Evolutionary conservation across 2,888 invertebrate genomes (phyloP), one percentile per base, ranked within the genome.

Genomic region (Cheiracanthium punctorium): DNA sequence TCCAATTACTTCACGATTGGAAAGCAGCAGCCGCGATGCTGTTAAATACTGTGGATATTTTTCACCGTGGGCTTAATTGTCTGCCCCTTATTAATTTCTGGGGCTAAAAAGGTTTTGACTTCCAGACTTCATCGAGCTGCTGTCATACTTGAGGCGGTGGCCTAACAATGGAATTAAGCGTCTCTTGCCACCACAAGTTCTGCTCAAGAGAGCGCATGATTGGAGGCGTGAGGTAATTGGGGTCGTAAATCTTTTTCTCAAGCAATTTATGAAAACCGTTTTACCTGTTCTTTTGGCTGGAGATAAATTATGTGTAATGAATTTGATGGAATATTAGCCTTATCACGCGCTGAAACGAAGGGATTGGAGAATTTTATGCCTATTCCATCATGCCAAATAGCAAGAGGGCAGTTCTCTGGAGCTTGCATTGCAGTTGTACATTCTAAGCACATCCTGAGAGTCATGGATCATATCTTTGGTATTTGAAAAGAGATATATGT

Each of bases 101-200:
- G 67, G 43, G 67, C 82, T 82, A 77, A 82, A 82, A 82, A 77
- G 82, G 82, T 72, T 82, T 82, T 77, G 82, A 82, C 72, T 72
- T 72, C 71, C 72, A 64, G 65, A 77, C 82, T 77, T 82, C 82
- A 82, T 65, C 82, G 77, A 24, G 20, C 48, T 48, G 48, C 48
- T 48, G 58, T 24, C 58, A 4, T 24, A 12, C 5, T 58, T 17
- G 24, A 58, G 58, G 58, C 58, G 58, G 58, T 24, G 17, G 17
- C 58, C 58, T 24, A 58, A 58, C 58, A 58, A 58, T 58, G 58
- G 24, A 58, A 24, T 58, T 20, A 58, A 58, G 4, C 24, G 20
- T 58, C 58, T 24, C 58, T 58, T 24, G 37, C 4, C 12, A 8
- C 37, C 12, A 37, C 37, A 37, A 37, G 10, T 5, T 37, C 37